Evolutionary conservation across 1,140 invertebrate species (phyloP).

Genomic region (Drosophila azteca): DNA sequence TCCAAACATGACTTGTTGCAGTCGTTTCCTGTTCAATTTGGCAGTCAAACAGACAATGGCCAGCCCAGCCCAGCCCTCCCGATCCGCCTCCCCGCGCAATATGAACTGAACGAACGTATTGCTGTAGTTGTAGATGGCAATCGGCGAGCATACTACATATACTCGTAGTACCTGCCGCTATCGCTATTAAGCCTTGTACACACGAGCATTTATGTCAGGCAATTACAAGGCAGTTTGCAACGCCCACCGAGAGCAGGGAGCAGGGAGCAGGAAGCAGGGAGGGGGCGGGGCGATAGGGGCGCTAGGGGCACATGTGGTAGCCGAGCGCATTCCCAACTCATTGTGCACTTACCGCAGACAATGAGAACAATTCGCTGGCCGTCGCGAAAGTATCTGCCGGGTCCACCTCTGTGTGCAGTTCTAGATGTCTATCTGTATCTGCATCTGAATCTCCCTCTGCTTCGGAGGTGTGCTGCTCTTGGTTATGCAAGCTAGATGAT

Average conservation of each 20-base stretch:
- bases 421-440: constrained; percentile 29
- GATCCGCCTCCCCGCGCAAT: background rate
- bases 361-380: constrained; percentile 14
- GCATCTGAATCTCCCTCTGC: constrained; percentile 26
- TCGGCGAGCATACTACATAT: constrained; percentile 23
- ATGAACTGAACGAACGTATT: background rate
- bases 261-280: background rate
- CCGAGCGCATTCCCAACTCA: constrained; percentile 38
- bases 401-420: background rate
- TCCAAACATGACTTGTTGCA: constrained; percentile 21
- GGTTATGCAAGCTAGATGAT: constrained; percentile 47
- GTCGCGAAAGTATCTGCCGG: constrained; percentile 20
- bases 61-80: too few species aligned
- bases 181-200: constrained; percentile 52
- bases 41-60: constrained; percentile 40
- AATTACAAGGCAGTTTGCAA: constrained; percentile 56
- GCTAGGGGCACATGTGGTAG: background rate
- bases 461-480: background rate
- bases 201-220: constrained; percentile 60
- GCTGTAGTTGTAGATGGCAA: constrained; percentile 45
- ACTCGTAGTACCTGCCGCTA: constrained; percentile 29
- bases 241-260: constrained; percentile 36
- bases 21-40: constrained; percentile 47
- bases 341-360: constrained; percentile 59
- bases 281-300: too few species aligned